A percentile compares a stretch with the other conserved stretches of the same genome.
Conservation (phyloP, 2,113 vertebrate genomes). For the Salvelinus namaycush region DNA sequence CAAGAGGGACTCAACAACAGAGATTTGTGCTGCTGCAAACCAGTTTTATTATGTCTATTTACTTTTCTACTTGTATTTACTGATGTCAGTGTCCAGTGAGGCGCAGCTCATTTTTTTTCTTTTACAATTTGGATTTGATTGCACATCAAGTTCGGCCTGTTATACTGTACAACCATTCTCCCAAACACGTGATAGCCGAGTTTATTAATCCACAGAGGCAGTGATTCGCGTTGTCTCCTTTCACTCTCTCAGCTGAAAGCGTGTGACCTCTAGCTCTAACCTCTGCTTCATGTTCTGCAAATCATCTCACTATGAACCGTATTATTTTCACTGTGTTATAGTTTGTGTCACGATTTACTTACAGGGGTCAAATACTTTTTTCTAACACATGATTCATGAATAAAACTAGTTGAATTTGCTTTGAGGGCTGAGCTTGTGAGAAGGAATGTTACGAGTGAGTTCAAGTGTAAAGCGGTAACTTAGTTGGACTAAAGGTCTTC, state of each 20-base stretch:
- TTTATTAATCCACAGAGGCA: neutral
- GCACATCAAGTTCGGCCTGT: constrained; percentile 10
- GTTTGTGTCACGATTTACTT: neutral
- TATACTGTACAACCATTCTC: no score
- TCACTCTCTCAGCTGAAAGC: neutral
- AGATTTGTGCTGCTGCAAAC: constrained; percentile 60
- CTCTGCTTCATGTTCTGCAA: constrained; percentile 20
- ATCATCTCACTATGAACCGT: constrained; percentile 24
- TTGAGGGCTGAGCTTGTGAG: neutral
- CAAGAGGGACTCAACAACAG: constrained; percentile 24
- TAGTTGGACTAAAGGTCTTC: neutral
- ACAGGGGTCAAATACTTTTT: neutral
- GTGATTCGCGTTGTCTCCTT: constrained; percentile 1
- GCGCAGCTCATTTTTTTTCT: neutral
- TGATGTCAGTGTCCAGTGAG: constrained; percentile 6
- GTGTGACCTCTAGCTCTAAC: neutral
- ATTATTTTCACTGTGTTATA: constrained; percentile 19
- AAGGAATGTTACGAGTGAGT: neutral
- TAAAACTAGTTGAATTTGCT: neutral
- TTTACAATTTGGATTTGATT: constrained; percentile 15
- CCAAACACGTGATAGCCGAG: no score
- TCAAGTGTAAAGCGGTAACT: neutral
- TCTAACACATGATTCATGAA: neutral
- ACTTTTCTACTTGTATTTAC: constrained; percentile 34
- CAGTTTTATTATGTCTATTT: constrained; percentile 49